Evolutionary conservation across 2,113 vertebrate species (phyloP), one percentile per base, ranked within the genome.

Genomic region (Egretta garzetta): DNA sequence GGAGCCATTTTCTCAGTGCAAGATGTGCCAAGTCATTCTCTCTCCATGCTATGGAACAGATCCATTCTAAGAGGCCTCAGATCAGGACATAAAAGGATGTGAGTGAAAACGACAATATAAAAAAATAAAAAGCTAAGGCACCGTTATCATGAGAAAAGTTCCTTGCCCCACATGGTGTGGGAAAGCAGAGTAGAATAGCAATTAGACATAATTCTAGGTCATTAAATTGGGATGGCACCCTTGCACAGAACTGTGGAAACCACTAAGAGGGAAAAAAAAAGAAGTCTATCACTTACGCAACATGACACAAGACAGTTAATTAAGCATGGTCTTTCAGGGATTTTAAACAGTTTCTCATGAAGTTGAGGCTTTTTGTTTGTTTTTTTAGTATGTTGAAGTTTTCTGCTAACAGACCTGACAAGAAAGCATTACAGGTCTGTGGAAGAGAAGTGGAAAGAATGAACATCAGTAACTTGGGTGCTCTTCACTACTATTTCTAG

Each of bases 161-260:
- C 66, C 18, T 88, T 95, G 76, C 80, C 93, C 50, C 81, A 66
- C 87, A 95, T 27, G 66, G 45, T 95, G 88, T 96, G 94, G 97
- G 91, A 96, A 96, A 94, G 59, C 55, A 84, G 63, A 90, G 67
- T 56, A 91, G 80, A 92, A 76, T 23, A 76, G 52, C 80, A 91
- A 87, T 95, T 96, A 96, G 85, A 62, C 47, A 86, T 94, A 97
- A 97, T 97, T 96, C 90, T 94, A 94, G 93, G 92, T 96, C 68
- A 93, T 92, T 96, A 77, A 90, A 47, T 67, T 1, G 9, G 50
- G 62, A 93, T 96, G 96, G 87, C 87, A 96, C 74, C 93, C 94
- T 55, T 89, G 92, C 43, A 68, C 52, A 71, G 67, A 94, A 74
- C 88, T 97, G 82, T 91, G 73, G 88, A 96, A 97, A 96, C 91